Evolutionary conservation across 2,113 vertebrate genomes (phyloP).

Genomic region (Scolopax mira): DNA sequence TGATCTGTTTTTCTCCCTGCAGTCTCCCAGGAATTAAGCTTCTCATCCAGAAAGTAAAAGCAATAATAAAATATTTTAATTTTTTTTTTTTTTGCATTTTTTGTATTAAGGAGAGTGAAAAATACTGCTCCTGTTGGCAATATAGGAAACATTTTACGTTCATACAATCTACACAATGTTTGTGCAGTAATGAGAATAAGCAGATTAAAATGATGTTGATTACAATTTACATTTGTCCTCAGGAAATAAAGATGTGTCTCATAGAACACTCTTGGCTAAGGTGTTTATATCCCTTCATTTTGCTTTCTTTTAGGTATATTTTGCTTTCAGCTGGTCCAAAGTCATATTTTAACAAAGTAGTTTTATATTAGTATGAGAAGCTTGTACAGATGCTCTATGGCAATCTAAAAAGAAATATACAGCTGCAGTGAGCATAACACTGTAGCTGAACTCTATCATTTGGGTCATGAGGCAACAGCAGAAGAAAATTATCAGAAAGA

Average conservation of each 20-base stretch:
- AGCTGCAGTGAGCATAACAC: neutral
- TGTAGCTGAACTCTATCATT: neutral
- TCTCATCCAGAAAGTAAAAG: neutral
- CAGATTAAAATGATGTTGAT: slow-evolving; percentile 39
- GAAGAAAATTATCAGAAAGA: neutral
- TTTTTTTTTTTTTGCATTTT: neutral
- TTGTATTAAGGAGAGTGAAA: neutral
- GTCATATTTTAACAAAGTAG: neutral
- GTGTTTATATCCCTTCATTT: neutral
- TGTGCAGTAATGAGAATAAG: neutral
- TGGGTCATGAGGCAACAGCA: neutral
- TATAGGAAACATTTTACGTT: neutral
- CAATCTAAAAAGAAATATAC: neutral
- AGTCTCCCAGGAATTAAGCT: neutral
- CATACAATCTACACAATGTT: neutral
- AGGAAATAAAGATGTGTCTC: slow-evolving; percentile 24
- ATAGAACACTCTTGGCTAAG: neutral
- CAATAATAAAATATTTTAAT: neutral
- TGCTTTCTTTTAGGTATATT: neutral
- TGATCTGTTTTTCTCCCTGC: neutral
- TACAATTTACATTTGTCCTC: slow-evolving; percentile 45
- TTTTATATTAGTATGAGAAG: neutral
- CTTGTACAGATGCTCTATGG: neutral
- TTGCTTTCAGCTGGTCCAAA: neutral
- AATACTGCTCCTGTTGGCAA: neutral